Conservation (phyloP, 1,140 invertebrate genomes). For the Dryas iulia region DNA sequence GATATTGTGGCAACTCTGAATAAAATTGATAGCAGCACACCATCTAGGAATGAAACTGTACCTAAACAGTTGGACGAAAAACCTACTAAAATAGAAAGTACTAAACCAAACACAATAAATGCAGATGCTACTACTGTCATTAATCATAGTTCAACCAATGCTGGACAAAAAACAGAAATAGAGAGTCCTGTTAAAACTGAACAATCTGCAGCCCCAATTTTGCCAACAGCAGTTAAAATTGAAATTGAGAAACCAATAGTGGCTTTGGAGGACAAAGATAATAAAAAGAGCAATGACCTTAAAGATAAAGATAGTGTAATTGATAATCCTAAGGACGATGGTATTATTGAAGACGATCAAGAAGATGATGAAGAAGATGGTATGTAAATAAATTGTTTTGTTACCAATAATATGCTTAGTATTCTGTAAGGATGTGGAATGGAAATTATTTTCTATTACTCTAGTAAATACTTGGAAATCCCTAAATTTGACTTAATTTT, state of each 20-base stretch:
- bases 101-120: constrained; percentile 7
- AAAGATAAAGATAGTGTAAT: constrained; percentile 4
- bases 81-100: not conserved
- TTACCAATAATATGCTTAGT: too few relatives aligned
- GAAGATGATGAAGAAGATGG: constrained; percentile 19
- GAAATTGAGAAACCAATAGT: constrained; percentile 22
- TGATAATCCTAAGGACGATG: constrained; percentile 11
- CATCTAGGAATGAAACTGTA: constrained; percentile 12
- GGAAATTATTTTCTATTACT: too few relatives aligned
- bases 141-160: constrained; percentile 3
- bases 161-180: not conserved
- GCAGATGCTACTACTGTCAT: not conserved
- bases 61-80: not conserved
- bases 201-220: not conserved
- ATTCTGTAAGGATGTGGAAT: too few relatives aligned
- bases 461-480: too few relatives aligned
- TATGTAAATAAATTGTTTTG: not conserved
- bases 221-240: not conserved
- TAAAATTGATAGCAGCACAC: constrained; percentile 4
- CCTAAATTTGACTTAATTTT: too few relatives aligned
- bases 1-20: not conserved
- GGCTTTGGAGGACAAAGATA: constrained; percentile 4
- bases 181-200: constrained; percentile 11
- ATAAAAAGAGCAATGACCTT: not conserved
- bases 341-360: constrained; percentile 19